Percentiles rank a stretch among this genome's conserved stretches.
Evolutionary conservation across 2,113 vertebrate species (phyloP).

Genomic region (Bos javanicus): DNA sequence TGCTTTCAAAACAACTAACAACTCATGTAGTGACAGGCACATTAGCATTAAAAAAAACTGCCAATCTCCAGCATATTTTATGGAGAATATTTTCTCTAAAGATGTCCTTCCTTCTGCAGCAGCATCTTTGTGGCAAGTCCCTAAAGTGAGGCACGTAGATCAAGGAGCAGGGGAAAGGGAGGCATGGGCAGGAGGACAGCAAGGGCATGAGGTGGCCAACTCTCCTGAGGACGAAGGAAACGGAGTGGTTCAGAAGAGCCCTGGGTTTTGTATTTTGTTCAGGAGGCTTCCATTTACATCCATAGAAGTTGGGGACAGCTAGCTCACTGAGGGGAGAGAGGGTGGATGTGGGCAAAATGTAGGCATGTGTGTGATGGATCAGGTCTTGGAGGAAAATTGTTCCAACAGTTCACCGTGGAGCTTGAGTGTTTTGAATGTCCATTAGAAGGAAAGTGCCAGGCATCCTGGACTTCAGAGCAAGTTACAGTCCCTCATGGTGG

Average conservation of each 20-base stretch:
- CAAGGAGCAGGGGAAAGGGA: not conserved
- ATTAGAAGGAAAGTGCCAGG: not conserved
- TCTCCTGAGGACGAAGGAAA: not conserved
- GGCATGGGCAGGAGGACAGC: no score
- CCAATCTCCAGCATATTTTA: not conserved
- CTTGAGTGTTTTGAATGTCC: not conserved
- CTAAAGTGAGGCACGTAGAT: not conserved
- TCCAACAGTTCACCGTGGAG: not conserved
- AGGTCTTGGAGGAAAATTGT: not conserved
- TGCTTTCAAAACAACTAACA: not conserved
- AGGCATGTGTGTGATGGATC: not conserved
- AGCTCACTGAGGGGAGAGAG: not conserved
- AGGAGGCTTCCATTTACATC: not conserved
- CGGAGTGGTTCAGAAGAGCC: not conserved
- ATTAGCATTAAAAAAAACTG: not conserved
- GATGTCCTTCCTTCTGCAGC: not conserved
- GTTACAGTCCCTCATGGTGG: not conserved
- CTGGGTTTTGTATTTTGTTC: not conserved
- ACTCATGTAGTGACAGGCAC: not conserved
- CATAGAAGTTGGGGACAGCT: not conserved
- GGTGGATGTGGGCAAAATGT: not conserved
- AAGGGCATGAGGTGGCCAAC: not conserved
- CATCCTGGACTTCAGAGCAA: not conserved
- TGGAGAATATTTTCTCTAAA: not conserved
- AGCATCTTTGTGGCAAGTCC: not conserved